Base-by-base conservation (phyloP, 1,140 invertebrate genomes). In the Ceratitis capitata region DNA sequence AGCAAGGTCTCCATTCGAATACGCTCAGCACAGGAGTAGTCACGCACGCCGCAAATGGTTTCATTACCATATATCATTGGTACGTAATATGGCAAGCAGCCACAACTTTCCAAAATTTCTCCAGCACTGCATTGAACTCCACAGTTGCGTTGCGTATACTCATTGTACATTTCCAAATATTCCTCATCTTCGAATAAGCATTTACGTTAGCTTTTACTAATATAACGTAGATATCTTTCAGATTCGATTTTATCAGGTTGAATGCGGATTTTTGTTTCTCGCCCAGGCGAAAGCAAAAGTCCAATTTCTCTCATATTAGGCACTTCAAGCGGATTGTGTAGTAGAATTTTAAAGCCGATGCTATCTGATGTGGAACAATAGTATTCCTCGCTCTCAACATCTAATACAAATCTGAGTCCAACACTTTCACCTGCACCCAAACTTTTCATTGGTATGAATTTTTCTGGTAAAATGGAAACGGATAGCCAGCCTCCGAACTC, bases 351-450 rank as follows among this genome's bases (percentile, higher is more conserved):
- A 88, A 97, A 96, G 39, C 96, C 96, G 64, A 94, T 92, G 87
- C 96, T 95, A 86, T 94, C 94, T 0, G 95, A 95, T 1, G 95
- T 95, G 10, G 95, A 96, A 87, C 96, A 97, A 89, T 95, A 96
- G 89, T 97, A 97, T 86, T 96, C 94, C 5, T 94, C 92, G 0
- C 95, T 86, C 84, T 96, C 93, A 1, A 94, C 95, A 90, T 97
- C 95, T 12, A 96, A 89, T 1, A 95, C 93, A 23, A 97, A 88
- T 1, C 94, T 95, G 23, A 97, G 89, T 0, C 96, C 96, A 35
- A 96, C 92, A 85, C 94, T 93, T 35, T 93, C 93, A 14, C 96
- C 96, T 32, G 94, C 93, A 53, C 90, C 90, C 87, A 92, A 89
- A 3, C 94, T 93, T 88, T 94, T 93, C 92, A 94, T 95, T 1